A percentile compares a stretch with the other conserved stretches of the same genome.
Evolutionary conservation across 2,888 invertebrate genomes (phyloP).

Genomic region (Malacosoma neustria): DNA sequence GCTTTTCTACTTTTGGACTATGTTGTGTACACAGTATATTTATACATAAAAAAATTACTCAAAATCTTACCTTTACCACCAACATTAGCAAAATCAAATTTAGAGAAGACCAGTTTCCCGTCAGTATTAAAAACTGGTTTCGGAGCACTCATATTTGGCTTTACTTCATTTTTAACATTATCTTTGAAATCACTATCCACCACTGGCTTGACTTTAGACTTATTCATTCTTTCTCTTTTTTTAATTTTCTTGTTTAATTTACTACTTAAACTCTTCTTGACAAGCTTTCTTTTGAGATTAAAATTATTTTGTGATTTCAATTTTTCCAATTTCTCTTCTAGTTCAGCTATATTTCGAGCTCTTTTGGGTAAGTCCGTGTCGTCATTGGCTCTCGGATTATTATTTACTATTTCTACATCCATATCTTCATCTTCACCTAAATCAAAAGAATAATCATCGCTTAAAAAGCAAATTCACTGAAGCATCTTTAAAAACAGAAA

Average conservation of each 20-base stretch:
- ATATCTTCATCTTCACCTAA: conserved; percentile 48
- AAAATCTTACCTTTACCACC: conserved; percentile 76
- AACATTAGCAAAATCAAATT: conserved; percentile 89
- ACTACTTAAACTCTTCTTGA: conserved; percentile 79
- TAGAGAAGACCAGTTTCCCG: conserved; percentile 92
- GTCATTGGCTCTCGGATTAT: conserved; percentile 25
- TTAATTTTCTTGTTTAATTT: conserved; percentile 80
- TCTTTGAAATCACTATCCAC: conserved; percentile 22
- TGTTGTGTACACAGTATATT: too few relatives aligned
- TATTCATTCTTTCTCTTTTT: conserved; percentile 66
- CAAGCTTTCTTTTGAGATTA: conserved; percentile 78
- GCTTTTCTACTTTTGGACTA: too few relatives aligned
- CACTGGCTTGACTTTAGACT: conserved; percentile 36
- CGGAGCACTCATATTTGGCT: conserved; percentile 49
- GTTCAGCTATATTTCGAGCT: conserved; percentile 77
- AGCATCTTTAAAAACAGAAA: background rate
- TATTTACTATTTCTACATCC: conserved; percentile 47
- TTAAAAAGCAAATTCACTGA: too few relatives aligned
- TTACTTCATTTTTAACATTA: conserved; percentile 31
- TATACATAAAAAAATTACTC: too few relatives aligned
- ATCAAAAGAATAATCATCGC: conserved; percentile 14
- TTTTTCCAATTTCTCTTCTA: conserved; percentile 77
- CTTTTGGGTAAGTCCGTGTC: conserved; percentile 49
- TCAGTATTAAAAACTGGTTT: conserved; percentile 89
- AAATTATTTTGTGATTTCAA: conserved; percentile 77